These are phyloP conservation scores for Oscheius sp. DNA, from an alignment of 1,140 invertebrate species.

Conservation along the genomic window DNA sequence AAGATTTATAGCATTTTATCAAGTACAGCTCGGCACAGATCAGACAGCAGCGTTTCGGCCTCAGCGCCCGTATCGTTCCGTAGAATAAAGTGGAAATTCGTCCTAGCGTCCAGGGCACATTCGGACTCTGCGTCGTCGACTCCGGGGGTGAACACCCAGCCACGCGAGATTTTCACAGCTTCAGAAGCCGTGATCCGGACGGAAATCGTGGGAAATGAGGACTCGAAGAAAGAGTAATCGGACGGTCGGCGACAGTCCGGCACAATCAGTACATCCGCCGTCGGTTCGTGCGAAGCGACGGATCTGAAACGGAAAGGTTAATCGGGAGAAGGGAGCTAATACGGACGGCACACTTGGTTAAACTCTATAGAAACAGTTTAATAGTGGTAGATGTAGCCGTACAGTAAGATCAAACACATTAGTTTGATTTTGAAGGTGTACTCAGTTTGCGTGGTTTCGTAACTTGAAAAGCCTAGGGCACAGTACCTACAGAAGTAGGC, in stretches of 20 bases:
- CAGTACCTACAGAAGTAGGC: conserved; percentile 23
- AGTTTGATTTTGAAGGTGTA: neutral
- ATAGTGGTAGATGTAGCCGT: neutral
- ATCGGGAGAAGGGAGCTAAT: neutral
- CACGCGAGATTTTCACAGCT: neutral
- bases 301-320: neutral
- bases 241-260: conserved; percentile 18
- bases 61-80: no score
- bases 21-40: no score
- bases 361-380: neutral
- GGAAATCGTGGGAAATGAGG: neutral
- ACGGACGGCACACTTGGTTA: neutral
- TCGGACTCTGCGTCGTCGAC: conserved; percentile 26
- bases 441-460: neutral
- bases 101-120: conserved; percentile 15
- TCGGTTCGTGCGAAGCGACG: neutral
- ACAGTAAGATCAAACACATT: neutral
- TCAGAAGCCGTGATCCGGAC: conserved; percentile 3
- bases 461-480: neutral
- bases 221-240: conserved; percentile 6
- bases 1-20: neutral
- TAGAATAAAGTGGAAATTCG: neutral
- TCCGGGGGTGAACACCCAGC: conserved; percentile 7
- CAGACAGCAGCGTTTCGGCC: no score
- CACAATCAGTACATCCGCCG: conserved; percentile 11